Evolutionary conservation across 2,888 invertebrate species (phyloP).

Genomic region (Andrena bucephala): DNA sequence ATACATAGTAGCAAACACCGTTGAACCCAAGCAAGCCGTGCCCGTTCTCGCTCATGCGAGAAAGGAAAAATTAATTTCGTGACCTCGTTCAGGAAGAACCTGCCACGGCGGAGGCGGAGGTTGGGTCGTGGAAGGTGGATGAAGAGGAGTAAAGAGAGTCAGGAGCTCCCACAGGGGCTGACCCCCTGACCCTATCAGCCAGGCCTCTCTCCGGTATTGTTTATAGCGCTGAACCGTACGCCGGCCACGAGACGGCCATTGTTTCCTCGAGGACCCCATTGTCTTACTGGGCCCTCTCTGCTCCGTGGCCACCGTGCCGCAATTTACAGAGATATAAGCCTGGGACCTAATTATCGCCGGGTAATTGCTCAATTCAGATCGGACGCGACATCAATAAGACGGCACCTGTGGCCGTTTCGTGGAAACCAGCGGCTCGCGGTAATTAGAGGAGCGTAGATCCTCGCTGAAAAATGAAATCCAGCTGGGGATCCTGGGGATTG

Average conservation of each 20-base stretch:
- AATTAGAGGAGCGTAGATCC: constrained; percentile 15
- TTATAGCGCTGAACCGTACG: constrained; percentile 79
- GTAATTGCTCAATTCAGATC: constrained; percentile 78
- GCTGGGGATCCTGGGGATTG: background rate
- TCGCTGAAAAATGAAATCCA: background rate
- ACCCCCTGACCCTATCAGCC: constrained; percentile 82
- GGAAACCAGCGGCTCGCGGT: constrained; percentile 24
- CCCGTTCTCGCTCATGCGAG: constrained; percentile 34
- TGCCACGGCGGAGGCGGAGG: constrained; percentile 56
- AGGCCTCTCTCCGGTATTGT: constrained; percentile 79
- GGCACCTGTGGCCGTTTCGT: constrained; percentile 34
- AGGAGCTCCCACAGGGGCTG: constrained; percentile 83
- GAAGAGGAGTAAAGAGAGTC: constrained; percentile 80
- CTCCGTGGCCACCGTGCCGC: constrained; percentile 70
- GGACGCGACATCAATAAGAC: constrained; percentile 41
- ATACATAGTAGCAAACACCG: constrained; percentile 54
- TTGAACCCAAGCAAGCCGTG: constrained; percentile 37
- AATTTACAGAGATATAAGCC: constrained; percentile 75
- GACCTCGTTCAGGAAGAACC: constrained; percentile 71
- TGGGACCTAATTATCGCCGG: constrained; percentile 76
- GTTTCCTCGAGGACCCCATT: constrained; percentile 76
- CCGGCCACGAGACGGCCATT: constrained; percentile 76
- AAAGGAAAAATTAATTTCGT: constrained; percentile 74
- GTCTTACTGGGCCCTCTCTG: constrained; percentile 64
- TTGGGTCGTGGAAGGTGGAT: constrained; percentile 63